Evolutionary conservation across 2,888 invertebrate genomes (phyloP), one percentile per base, ranked within the genome.

Genomic region (Adela reaumurella): DNA sequence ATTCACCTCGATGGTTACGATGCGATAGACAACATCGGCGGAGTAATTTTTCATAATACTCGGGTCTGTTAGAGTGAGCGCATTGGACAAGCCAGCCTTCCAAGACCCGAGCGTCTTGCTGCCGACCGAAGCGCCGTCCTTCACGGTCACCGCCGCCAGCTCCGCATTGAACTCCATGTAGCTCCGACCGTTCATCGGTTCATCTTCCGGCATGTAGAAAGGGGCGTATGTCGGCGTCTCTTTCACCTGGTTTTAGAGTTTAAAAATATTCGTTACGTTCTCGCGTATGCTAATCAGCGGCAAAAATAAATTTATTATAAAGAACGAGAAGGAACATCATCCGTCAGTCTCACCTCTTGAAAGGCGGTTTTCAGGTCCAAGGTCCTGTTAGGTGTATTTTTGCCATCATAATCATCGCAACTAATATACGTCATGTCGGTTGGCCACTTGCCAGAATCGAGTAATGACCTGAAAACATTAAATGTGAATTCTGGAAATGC

Each of bases 1-100:
- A 79, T 83, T 77, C 73, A 93, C 93, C 80, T 89, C 83, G 19
- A 93, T 88, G 0, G 94, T 92, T 46, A 90, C 90, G 48, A 96
- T 86, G 56, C 92, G 83, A 71, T 94, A 95, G n/a, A 90, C 90
- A 24, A 89, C 85, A 58, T 89, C 87, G 3, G 92, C 91, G 0
- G 88, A 88, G 57, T 89, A 86, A 67, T 88, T 90, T 57, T 79
- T 82, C 81, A 90, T 85, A 47, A 83, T 83, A 55, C 81, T 81
- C 44, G 85, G 83, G 66, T 86, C 85, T 55, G 79, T 81, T 56
- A 88, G 82, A 46, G 83, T 73, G 49, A 94, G 69, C 11, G 84
- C 82, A 35, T 83, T 84, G 51, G 85, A 80, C 19, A 91, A 81
- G 18, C 90, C 90, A 14, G 92, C 88, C 57, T 84, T 83, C 93